Evolutionary conservation across 2,888 invertebrate genomes (phyloP).

Genomic region (Microchrysa polita): DNA sequence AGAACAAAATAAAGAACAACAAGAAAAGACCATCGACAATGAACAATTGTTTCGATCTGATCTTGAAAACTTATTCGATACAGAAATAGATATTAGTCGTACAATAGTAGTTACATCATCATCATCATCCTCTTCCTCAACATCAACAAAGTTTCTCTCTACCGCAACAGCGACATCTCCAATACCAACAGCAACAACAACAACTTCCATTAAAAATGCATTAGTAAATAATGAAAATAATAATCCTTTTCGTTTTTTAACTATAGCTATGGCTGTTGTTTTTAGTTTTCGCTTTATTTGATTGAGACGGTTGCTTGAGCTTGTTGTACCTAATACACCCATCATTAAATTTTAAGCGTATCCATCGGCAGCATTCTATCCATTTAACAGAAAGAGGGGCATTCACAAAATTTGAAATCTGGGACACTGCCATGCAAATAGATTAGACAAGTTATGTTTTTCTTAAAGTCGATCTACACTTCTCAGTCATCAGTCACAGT

Average conservation of each 20-base stretch:
- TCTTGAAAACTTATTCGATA: background rate
- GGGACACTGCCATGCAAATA: too few species aligned
- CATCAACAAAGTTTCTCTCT: constrained; percentile 41
- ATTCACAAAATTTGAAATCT: too few species aligned
- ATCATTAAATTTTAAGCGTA: too few species aligned
- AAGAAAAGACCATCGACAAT: constrained; percentile 47
- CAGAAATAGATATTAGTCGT: constrained; percentile 4
- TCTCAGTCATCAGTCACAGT: too few species aligned
- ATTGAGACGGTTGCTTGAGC: background rate
- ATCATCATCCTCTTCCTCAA: constrained; percentile 47
- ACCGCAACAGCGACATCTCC: constrained; percentile 52
- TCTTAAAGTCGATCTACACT: too few species aligned
- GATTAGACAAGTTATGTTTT: too few species aligned
- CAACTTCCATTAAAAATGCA: constrained; percentile 50
- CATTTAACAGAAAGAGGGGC: too few species aligned
- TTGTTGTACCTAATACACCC: too few species aligned
- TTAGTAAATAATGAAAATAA: constrained; percentile 32
- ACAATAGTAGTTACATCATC: constrained; percentile 47
- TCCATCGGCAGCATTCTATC: too few species aligned
- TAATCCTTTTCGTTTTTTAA: background rate
- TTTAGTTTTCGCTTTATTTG: background rate
- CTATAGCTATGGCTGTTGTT: constrained; percentile 11
- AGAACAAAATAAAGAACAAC: constrained; percentile 14
- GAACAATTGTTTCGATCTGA: constrained; percentile 19
- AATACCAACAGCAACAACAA: constrained; percentile 44